Percentiles rank a stretch among this genome's conserved stretches.
Conservation (phyloP, 1,140 invertebrate genomes). For the Frieseomelitta varia region DNA sequence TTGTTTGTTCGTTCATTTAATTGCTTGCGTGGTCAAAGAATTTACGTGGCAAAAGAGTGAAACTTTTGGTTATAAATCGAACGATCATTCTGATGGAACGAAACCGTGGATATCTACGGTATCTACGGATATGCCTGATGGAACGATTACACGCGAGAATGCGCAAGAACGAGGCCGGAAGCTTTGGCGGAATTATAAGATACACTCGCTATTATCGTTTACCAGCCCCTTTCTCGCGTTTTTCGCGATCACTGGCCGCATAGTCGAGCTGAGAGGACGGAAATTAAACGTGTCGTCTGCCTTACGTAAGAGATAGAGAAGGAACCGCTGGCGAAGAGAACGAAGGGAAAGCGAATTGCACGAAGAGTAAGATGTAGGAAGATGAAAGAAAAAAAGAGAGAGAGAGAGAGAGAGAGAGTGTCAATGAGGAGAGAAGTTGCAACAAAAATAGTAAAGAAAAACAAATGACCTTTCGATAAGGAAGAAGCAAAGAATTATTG, state of each 20-base stretch:
- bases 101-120: not conserved
- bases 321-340: not conserved
- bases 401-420: not conserved
- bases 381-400: not conserved
- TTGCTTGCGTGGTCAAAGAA: too few species aligned
- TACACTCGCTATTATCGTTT: conserved; percentile 38
- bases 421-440: not conserved
- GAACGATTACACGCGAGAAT: not conserved
- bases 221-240: conserved; percentile 6
- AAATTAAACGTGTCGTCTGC: conserved; percentile 35
- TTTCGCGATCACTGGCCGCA: conserved; percentile 9
- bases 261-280: conserved; percentile 16
- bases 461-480: not conserved
- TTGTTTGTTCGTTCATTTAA: too few species aligned
- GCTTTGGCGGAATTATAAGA: conserved; percentile 23
- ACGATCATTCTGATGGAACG: not conserved
- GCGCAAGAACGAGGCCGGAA: not conserved
- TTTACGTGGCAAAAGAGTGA: not conserved
- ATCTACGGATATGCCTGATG: not conserved
- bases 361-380: not conserved
- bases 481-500: not conserved
- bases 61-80: too few species aligned
- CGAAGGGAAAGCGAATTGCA: not conserved
- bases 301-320: not conserved
- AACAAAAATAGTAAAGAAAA: not conserved